These are phyloP conservation scores for Collichthys lucidus DNA, from an alignment of 2,113 vertebrate genomes.

Conservation along the genomic window DNA sequence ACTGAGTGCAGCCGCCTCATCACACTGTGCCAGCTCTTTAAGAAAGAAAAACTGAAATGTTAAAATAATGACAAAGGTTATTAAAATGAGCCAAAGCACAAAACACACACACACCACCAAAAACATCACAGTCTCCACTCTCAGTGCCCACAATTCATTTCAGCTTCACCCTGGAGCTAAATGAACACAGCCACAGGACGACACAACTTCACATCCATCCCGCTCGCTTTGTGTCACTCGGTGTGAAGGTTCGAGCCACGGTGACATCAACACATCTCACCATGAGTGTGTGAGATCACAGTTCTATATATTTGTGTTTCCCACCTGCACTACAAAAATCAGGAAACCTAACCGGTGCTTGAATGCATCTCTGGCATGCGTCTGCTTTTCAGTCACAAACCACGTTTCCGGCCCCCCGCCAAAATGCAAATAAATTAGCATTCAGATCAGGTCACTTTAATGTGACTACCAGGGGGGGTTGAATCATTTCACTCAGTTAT, in stretches of 20 bases:
- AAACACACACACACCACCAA: not conserved
- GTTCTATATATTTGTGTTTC: constrained; percentile 7
- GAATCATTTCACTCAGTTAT: constrained; percentile 61
- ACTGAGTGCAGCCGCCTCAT: no score
- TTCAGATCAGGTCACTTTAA: constrained; percentile 66
- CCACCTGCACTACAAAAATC: constrained; percentile 43
- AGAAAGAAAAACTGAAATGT: not conserved
- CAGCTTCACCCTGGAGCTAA: constrained; percentile 41
- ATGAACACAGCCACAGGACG: constrained; percentile 18
- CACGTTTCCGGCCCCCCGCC: constrained; percentile 48
- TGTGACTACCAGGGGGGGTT: constrained; percentile 53
- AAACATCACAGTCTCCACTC: constrained; percentile 22
- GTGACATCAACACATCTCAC: constrained; percentile 29
- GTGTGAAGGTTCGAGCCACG: constrained; percentile 27
- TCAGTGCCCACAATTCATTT: not conserved
- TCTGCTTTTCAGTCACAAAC: constrained; percentile 57
- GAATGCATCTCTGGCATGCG: constrained; percentile 42
- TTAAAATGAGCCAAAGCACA: not conserved
- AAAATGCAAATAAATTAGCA: constrained; percentile 72
- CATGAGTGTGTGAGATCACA: constrained; percentile 8
- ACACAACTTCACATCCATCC: constrained; percentile 40
- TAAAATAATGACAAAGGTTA: not conserved
- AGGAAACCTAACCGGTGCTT: constrained; percentile 56
- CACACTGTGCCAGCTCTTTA: not conserved
- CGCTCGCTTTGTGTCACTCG: not conserved